Evolutionary conservation across 2,113 vertebrate genomes (phyloP).

Genomic region (Hyaena hyaena): DNA sequence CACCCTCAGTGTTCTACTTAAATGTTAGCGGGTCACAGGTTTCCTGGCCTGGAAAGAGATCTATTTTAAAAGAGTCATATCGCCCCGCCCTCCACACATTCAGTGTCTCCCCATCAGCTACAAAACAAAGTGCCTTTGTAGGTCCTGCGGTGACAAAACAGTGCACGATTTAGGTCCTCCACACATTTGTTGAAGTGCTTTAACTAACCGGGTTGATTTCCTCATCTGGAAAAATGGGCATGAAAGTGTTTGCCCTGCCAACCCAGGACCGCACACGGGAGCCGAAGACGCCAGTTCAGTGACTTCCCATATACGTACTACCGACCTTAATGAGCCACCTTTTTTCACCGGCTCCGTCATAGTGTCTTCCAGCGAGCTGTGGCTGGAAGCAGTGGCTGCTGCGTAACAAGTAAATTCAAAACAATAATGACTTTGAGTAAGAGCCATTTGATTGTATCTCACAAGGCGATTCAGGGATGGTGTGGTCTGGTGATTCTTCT

Average conservation of each 20-base stretch:
- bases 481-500: background rate
- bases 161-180: fast-evolving
- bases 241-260: background rate
- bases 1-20: background rate
- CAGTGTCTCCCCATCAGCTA: background rate
- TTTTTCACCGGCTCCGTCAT: background rate
- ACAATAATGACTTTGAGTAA: background rate
- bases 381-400: background rate
- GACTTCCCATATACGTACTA: background rate
- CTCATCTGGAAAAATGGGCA: background rate
- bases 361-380: background rate
- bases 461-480: background rate
- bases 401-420: fast-evolving
- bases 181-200: background rate
- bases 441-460: background rate
- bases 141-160: background rate
- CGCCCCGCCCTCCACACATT: too few species aligned
- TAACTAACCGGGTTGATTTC: background rate
- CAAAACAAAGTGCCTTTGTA: background rate
- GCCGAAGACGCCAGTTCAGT: too few species aligned
- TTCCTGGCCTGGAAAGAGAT: background rate
- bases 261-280: too few species aligned
- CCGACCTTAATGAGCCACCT: background rate
- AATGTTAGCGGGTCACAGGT: background rate
- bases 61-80: background rate